These are phyloP conservation scores for Phacellophora camtschatica DNA, from an alignment of 30 jellyfish, hydroid and myxozoan species.

Conservation along the genomic window DNA sequence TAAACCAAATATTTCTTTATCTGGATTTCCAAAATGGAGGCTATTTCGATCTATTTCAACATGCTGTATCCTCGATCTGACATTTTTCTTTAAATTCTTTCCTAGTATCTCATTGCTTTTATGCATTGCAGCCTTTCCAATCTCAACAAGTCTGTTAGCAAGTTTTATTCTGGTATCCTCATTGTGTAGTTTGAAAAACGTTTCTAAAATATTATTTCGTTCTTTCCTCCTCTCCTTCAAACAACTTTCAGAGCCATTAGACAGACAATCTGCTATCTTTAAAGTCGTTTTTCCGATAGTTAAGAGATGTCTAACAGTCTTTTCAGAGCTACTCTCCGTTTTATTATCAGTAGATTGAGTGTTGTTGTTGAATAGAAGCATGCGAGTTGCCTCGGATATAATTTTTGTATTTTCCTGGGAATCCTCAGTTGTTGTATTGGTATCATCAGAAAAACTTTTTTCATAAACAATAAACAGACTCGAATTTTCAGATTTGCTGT, in stretches of 20 bases:
- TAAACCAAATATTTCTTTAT: neutral
- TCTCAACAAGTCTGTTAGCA: slow-evolving; percentile 21
- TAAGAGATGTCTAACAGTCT: slow-evolving; percentile 15
- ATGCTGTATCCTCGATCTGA: neutral
- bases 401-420: slow-evolving; percentile 38
- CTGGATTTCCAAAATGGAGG: neutral
- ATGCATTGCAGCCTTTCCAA: slow-evolving; percentile 70
- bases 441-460: too few relatives aligned
- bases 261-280: slow-evolving; percentile 43
- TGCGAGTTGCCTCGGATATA: slow-evolving; percentile 32
- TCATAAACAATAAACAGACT: too few relatives aligned
- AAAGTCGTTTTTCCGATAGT: slow-evolving; percentile 29
- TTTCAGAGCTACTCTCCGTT: neutral
- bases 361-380: slow-evolving; percentile 7
- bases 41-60: neutral
- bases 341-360: neutral
- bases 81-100: neutral
- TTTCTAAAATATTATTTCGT: neutral
- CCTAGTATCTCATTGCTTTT: slow-evolving; percentile 16
- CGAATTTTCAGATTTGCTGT: too few relatives aligned
- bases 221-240: neutral
- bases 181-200: slow-evolving; percentile 40
- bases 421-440: neutral
- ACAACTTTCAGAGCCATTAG: neutral
- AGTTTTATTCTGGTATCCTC: slow-evolving; percentile 20